phyloP scores from a whole-genome alignment of 2,797 vertebrate genomes.

The Karalla daura region DNA sequence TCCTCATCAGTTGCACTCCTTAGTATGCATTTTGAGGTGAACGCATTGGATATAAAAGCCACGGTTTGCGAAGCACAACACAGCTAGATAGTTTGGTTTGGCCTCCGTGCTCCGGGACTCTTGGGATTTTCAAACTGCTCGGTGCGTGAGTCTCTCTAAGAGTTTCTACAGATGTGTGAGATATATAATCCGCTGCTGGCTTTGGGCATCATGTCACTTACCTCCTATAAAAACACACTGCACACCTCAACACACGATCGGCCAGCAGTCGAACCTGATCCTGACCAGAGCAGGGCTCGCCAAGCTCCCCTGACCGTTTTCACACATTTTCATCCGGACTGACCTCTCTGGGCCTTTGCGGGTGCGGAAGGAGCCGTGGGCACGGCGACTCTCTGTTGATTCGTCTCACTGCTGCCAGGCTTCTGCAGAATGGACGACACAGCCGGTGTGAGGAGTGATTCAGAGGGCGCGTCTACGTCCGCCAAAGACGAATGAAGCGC shows the following conservation, averaged over 20 bases:
- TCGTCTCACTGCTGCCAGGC: slow-evolving; percentile 14
- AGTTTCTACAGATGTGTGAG: slow-evolving; percentile 75
- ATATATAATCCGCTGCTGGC: slow-evolving; percentile 56
- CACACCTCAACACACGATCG: slow-evolving; percentile 41
- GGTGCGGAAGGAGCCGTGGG: slow-evolving; percentile 17
- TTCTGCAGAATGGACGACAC: slow-evolving; percentile 10
- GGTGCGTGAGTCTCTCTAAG: slow-evolving; percentile 45
- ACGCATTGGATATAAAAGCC: slow-evolving; percentile 20
- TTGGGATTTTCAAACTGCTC: slow-evolving; percentile 43
- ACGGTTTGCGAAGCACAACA: slow-evolving; percentile 9
- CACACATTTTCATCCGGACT: slow-evolving; percentile 59
- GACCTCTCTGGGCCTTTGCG: slow-evolving; percentile 37
- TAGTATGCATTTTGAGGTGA: slow-evolving; percentile 19
- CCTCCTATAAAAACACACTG: slow-evolving; percentile 67
- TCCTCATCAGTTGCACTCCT: slow-evolving; percentile 7
- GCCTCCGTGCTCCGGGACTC: slow-evolving; percentile 28
- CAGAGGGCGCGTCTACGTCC: neutral
- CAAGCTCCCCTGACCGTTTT: slow-evolving; percentile 51
- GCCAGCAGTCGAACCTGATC: slow-evolving; percentile 56
- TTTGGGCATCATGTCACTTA: slow-evolving; percentile 66
- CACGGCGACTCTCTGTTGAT: slow-evolving; percentile 23
- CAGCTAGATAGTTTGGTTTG: slow-evolving; percentile 46
- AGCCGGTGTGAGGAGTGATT: neutral
- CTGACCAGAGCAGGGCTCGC: slow-evolving; percentile 27
- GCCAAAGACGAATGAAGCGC: neutral